Evolutionary conservation across 1,140 invertebrate genomes (phyloP), one percentile per base, ranked within the genome.

Genomic region (Caenorhabditis brenneri): DNA sequence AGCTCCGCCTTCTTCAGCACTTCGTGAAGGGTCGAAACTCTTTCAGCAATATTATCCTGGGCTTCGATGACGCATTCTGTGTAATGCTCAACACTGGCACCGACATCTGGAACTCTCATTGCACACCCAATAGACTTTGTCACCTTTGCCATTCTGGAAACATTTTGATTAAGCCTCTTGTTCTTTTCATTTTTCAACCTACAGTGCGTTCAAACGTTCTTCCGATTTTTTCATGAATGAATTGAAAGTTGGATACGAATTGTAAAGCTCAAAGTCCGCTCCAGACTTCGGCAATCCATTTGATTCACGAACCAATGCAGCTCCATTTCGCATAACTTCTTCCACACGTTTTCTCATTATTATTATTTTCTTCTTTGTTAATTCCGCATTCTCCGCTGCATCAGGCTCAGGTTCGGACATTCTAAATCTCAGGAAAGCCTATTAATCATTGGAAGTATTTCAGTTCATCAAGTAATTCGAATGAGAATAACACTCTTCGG

Each of bases 141-240:
- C 2, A 58, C 24, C 39, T 46, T 51, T 19, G 7, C 29, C 42
- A 83, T 83, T 2, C 82, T 83, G 24, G 10, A 83, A 83, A 36
- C 48, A 29, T 33, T 2, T 74, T 10, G 42, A 22, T 15, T 39
- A 16, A 10, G 24, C 7, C 12, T 39, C 7, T 19, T 1, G 10
- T 12, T 16, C 12, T 12, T 15, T 31, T 6, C 12, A 10, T 15
- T 15, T 15, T 78, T 9, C 15, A 79, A 81, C 83, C 65, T 48
- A 85, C 84, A 85, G 33, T 42, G 31, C 24, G n/a, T 80, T 48
- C 27, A 85, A n/a, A 3, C 84, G 39, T 7, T 74, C 36, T 31
- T 85, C 79, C 12, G 84, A 58, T 29, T 42, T 5, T 27, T 85
- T 46, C 79, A 85, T 81, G 19, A 85, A 85, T 19, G 53, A 27